Evolutionary conservation across 2,888 invertebrate genomes (phyloP), one percentile per base, ranked within the genome.

Genomic region (Limnephilus auricula): DNA sequence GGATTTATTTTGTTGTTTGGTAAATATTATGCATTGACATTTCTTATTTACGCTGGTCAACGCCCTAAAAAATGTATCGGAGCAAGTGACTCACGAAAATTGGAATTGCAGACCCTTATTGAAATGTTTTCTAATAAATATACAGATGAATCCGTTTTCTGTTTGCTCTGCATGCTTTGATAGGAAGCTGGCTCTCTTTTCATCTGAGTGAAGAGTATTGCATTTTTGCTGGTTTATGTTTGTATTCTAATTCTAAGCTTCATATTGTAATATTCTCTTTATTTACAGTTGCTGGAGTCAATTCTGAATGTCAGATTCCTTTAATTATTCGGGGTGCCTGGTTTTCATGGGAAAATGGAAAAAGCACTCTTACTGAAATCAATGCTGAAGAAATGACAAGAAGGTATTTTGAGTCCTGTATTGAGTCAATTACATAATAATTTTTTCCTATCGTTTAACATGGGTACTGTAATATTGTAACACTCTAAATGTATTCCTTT

Each of bases 281-380:
- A 84, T 65, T 90, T 93, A 86, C 82, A 93, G 93, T 91, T 31
- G 78, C 31, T 40, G 37, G 80, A 32, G 93, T 91, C 80, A 90
- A 94, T 91, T 94, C 95, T 1, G 96, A 96, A 92, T 98, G 98
- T 94, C 96, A 96, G 40, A 98, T 99, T 94, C 98, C 99, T 45
- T 94, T 97, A 93, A 97, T 98, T 85, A 95, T 99, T 88, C 96
- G 98, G 94, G 99, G 98, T 92, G 97, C 98, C 65, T 99, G 99
- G 99, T 99, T 98, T 95, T 98, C 98, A 3, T 98, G 98, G 96
- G 99, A 99, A 96, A 97, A 97, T 95, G 98, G 98, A 15, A 96
- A 96, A 94, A 98, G 98, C 94, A 98, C 98, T 0, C 96, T 97
- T 86, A 98, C 98, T 0, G 97, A 98, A 94, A 97, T 99, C 90